These are phyloP conservation scores for Tympanuchus pallidicinctus DNA, from an alignment of 2,113 vertebrate species.

Conservation along the genomic window DNA sequence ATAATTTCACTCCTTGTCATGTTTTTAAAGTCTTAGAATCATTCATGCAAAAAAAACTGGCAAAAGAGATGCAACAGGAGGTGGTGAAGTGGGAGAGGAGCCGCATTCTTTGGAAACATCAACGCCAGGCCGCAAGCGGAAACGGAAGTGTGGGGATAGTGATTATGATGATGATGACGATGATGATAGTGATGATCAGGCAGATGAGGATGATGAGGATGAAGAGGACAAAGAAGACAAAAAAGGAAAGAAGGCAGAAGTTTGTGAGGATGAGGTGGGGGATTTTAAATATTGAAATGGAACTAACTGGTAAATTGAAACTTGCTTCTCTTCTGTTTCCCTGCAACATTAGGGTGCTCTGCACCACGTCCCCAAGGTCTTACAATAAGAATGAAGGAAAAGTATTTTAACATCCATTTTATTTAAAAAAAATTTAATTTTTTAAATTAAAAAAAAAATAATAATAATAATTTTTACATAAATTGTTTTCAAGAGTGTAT, in stretches of 20 bases:
- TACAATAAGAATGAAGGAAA: neutral
- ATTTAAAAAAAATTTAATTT: neutral
- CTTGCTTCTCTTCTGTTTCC: neutral
- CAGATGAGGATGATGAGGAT: slow-evolving; percentile 92
- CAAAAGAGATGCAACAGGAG: slow-evolving; percentile 79
- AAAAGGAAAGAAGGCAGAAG: slow-evolving; percentile 88
- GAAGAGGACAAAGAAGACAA: slow-evolving; percentile 91
- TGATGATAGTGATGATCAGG: slow-evolving; percentile 89
- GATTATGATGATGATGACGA: slow-evolving; percentile 92
- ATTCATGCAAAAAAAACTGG: slow-evolving; percentile 91
- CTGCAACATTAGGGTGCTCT: neutral
- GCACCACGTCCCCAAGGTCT: neutral
- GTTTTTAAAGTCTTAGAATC: slow-evolving; percentile 85
- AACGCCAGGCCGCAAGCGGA: slow-evolving; percentile 82
- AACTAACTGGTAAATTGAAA: neutral
- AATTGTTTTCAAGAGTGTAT: neutral
- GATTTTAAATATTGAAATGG: neutral
- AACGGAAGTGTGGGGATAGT: slow-evolving; percentile 88
- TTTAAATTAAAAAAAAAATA: too few species aligned
- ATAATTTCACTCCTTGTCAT: neutral
- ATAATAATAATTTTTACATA: neutral
- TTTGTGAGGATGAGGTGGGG: slow-evolving; percentile 91
- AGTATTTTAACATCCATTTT: neutral
- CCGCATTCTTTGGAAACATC: slow-evolving; percentile 77
- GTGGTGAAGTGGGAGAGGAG: slow-evolving; percentile 80